Percentiles rank a stretch among this genome's conserved stretches.
Evolutionary conservation across 2,888 invertebrate genomes (phyloP).

Genomic region (Peribatodes rhomboidaria): DNA sequence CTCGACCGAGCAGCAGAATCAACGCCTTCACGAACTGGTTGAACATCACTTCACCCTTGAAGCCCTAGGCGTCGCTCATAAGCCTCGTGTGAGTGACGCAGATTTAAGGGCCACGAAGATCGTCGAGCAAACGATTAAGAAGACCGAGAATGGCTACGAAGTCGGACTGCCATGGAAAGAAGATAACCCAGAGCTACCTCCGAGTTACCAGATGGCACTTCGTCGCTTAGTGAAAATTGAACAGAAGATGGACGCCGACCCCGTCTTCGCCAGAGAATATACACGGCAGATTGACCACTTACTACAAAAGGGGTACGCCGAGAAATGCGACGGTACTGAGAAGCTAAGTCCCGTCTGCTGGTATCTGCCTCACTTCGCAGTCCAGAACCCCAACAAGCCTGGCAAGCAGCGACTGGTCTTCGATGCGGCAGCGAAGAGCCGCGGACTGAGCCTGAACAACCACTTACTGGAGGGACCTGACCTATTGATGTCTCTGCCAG

Average conservation of each 20-base stretch:
- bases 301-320: background rate
- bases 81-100: background rate
- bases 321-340: background rate
- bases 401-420: slow-evolving; percentile 14
- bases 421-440: slow-evolving; percentile 16
- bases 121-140: background rate
- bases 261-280: background rate
- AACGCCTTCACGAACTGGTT: background rate
- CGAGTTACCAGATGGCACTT: background rate
- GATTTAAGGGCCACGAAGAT: background rate
- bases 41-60: slow-evolving; percentile 1
- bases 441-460: slow-evolving; percentile 9
- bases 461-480: slow-evolving; percentile 19
- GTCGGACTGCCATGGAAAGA: background rate
- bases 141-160: background rate
- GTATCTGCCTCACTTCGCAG: slow-evolving; percentile 1
- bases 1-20: slow-evolving; percentile 1
- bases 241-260: background rate
- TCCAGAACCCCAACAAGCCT: slow-evolving; percentile 12
- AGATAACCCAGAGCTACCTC: background rate
- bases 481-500: slow-evolving; percentile 13
- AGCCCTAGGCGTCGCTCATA: background rate
- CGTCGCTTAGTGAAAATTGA: background rate
- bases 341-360: background rate
- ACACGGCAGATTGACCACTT: background rate